phyloP scores from a whole-genome alignment of 2,797 vertebrate genomes.

The Setipinna tenuifilis region DNA sequence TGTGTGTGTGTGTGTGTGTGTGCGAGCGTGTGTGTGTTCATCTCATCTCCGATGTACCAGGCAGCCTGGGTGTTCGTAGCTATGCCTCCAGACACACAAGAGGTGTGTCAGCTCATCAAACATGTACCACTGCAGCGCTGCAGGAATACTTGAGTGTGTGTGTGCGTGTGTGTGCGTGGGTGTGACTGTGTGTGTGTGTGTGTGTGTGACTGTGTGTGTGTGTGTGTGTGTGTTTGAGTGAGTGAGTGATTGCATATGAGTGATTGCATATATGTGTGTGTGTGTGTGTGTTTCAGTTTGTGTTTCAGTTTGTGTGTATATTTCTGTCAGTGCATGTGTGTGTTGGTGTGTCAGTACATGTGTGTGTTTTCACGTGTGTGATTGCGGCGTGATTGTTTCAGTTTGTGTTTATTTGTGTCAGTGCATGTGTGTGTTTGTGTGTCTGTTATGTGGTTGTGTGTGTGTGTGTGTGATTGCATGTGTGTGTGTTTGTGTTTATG shows the following conservation, averaged over 20 bases:
- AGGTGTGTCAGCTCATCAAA: conserved; percentile 11
- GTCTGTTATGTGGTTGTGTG: no score
- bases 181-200: neutral
- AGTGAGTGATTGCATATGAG: neutral
- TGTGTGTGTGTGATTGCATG: no score
- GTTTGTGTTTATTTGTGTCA: no score
- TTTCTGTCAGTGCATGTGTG: no score
- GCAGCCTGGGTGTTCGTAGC: neutral
- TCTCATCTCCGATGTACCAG: neutral
- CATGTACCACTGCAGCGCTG: neutral
- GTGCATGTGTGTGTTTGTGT: no score
- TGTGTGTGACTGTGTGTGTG: neutral
- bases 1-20: neutral
- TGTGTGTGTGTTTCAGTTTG: neutral
- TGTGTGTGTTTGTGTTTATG: no score
- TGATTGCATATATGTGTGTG: neutral
- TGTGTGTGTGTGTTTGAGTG: no score
- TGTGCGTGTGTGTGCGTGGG: neutral
- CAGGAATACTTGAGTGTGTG: neutral
- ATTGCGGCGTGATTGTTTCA: no score
- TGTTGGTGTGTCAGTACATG: no score
- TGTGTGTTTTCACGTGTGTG: no score
- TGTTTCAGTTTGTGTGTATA: no score
- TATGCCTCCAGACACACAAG: neutral
- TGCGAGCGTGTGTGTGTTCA: neutral